A percentile compares a stretch with the other conserved stretches of the same genome.
Conservation (phyloP, 2,797 vertebrate species). For the Pipistrellus nathusii region DNA sequence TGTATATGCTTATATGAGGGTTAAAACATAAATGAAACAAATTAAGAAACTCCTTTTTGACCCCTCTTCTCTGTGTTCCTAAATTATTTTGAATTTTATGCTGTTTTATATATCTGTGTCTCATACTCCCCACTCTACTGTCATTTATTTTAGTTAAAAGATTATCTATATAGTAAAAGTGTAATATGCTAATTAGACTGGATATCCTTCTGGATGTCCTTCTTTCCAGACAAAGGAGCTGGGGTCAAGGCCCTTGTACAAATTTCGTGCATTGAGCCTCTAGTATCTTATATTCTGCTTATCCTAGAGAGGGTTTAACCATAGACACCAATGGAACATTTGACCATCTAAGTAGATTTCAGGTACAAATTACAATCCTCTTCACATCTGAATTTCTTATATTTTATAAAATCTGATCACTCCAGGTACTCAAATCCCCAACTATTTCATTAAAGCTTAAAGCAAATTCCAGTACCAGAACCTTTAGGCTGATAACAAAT, state of each 20-base stretch:
- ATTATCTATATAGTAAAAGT: background rate
- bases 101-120: slow-evolving; percentile 22
- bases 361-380: slow-evolving; percentile 54
- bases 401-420: slow-evolving; percentile 54
- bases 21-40: slow-evolving; percentile 52
- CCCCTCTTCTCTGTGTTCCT: background rate
- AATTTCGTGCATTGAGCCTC: too few species aligned
- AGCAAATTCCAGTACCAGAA: slow-evolving; percentile 34
- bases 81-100: slow-evolving; percentile 51
- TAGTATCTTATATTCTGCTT: background rate
- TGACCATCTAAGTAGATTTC: slow-evolving; percentile 21
- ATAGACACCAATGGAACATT: slow-evolving; percentile 21
- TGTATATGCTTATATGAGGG: background rate
- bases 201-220: too few species aligned
- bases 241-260: too few species aligned
- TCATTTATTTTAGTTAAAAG: slow-evolving; percentile 31
- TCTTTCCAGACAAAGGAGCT: too few species aligned
- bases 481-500: slow-evolving; percentile 31
- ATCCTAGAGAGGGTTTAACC: slow-evolving; percentile 5
- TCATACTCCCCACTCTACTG: background rate
- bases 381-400: slow-evolving; percentile 31
- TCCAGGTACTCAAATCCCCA: background rate
- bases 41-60: slow-evolving; percentile 13
- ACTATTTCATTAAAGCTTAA: slow-evolving; percentile 43
- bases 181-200: too few species aligned